A percentile compares a stretch with the other conserved stretches of the same genome.
Evolutionary conservation across 1,140 invertebrate species (phyloP).

Genomic region (Penaeus vannamei): DNA sequence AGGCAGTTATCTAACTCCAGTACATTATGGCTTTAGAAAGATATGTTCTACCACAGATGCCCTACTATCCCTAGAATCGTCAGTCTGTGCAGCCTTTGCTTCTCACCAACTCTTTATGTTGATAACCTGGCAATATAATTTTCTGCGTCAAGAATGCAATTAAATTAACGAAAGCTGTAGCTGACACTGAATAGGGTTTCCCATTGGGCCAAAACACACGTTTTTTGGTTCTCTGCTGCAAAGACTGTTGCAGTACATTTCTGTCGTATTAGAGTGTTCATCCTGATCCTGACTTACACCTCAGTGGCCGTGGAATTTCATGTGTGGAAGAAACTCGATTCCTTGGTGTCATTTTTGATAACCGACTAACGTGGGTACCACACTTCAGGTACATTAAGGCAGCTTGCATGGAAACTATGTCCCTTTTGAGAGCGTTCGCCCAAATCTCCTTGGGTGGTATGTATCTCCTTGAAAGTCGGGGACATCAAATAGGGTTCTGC

Average conservation of each 20-base stretch:
- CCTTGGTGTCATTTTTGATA: conserved; percentile 14
- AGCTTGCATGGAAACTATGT: not conserved
- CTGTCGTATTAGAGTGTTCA: conserved; percentile 8
- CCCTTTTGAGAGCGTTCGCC: not conserved
- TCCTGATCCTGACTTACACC: not conserved
- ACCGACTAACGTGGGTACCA: conserved; percentile 2
- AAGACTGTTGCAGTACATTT: conserved; percentile 7
- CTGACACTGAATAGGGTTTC: not conserved
- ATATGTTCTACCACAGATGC: too few species aligned
- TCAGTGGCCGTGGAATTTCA: not conserved
- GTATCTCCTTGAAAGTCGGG: too few species aligned
- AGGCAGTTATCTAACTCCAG: too few species aligned
- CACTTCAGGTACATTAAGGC: conserved; percentile 2
- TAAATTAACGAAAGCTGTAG: not conserved
- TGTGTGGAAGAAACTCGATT: conserved; percentile 11
- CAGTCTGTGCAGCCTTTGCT: too few species aligned
- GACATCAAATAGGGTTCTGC: too few species aligned
- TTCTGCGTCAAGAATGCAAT: not conserved
- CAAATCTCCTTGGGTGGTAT: conserved; percentile 14
- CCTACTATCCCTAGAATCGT: too few species aligned
- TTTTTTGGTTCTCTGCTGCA: not conserved
- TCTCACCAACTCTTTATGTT: too few species aligned
- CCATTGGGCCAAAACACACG: not conserved
- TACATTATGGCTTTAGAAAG: too few species aligned
- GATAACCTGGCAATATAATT: too few species aligned